Evolutionary conservation across 2,888 invertebrate genomes (phyloP), one percentile per base, ranked within the genome.

Genomic region (Platerodrilus igneus): DNA sequence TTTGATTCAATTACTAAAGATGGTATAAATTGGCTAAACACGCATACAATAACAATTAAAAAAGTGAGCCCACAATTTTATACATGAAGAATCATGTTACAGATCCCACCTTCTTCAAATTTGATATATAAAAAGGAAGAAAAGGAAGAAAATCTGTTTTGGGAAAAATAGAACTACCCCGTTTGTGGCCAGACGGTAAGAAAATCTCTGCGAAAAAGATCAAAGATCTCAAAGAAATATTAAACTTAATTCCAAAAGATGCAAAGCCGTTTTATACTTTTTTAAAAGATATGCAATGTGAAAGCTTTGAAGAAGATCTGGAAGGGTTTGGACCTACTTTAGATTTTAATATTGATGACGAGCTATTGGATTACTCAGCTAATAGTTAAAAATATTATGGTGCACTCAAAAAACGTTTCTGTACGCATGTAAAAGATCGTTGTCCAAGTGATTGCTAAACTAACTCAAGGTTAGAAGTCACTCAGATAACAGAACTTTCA

Each of bases 1-100:
- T 40, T 5, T 40, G 41, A 46, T 36, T 27, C n/a, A 32, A n/a
- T n/a, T n/a, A 30, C 34, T 10, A 37, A 48, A 37, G 18, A 39
- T 7, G 36, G 38, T n/a, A 48, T 50, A 21, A 37, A 21, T 17
- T 50, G 52, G 48, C 32, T 49, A 9, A 34, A 43, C 18, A 17
- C 32, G 25, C 40, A 14, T 34, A 41, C 28, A 42, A 48, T 48
- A 29, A 32, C 9, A 17, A 29, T 30, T 19, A 34, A 10, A 35
- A 40, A 27, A 40, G 38, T 42, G n/a, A 41, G 4, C 40, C 46
- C 10, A 13, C 23, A 13, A 34, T 17, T 17, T 4, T 15, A 38
- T 17, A 35, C 9, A 34, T 15, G 23, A 23, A 34, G 17, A 34
- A 23, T 10, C 10, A 34, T 15, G 25, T 34, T 16, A 34, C 23